Base-by-base conservation (phyloP, 2,797 vertebrate genomes). In the Acanthopagrus latus region DNA sequence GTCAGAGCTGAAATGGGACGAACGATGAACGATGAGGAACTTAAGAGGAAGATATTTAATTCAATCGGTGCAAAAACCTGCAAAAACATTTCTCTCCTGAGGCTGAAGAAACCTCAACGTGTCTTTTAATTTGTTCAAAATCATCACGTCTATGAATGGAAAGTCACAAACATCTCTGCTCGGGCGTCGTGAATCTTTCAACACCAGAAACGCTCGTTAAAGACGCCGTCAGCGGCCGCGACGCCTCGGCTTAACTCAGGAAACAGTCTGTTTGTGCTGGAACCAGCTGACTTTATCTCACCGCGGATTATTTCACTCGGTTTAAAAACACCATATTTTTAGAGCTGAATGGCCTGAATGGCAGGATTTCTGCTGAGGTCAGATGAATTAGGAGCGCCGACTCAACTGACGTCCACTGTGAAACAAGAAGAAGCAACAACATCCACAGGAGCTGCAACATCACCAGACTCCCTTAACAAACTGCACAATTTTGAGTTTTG, bases 231-330 rank as follows among this genome's bases (percentile, higher is more conserved):
- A 3, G 29, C 43, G 21, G n/a, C 23, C 1, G 20, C 1, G 5
- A 23, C 29, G 41, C 47, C 33, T 46, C 18, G 0, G 38, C 54
- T 76, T 41, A 47, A 66, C 66, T 54, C 25, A 1, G 54, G 69
- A 86, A 83, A 62, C 84, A 74, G 68, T 12, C 46, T 58, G 58
- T 79, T 77, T 68, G 52, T 64, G 51, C 67, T 85, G 74, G 78
- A 80, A 58, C 12, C 46, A 66, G 73, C 27, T 68, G 63, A 20
- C 23, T 29, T 64, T 0, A 50, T 76, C 29, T 73, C 58, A 41
- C n/a, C 0, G 9, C 18, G 9, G 43, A 0, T 1, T 17, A 48
- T 51, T 7, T 3, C 17, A 48, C n/a, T 38, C 17, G 20, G 14
- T 48, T 56, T 18, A 21, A 57, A 46, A 51, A 57, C 33, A 7